Percentiles rank a stretch among this genome's conserved stretches.
phyloP scores from a whole-genome alignment of 2,113 vertebrate genomes.

The Orycteropus afer region DNA sequence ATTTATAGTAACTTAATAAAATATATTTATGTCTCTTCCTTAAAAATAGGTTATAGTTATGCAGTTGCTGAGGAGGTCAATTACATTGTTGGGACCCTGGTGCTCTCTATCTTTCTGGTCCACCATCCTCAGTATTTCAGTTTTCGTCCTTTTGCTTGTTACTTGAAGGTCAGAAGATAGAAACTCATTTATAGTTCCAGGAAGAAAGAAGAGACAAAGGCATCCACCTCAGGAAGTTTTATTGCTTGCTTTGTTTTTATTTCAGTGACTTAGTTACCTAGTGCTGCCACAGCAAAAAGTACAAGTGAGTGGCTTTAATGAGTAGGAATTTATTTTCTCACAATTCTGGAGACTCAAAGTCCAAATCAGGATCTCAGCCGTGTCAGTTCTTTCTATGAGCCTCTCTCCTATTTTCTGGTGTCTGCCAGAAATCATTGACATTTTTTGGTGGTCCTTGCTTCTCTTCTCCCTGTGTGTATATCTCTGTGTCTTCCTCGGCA shows the following conservation, averaged over 20 bases:
- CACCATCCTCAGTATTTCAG: not conserved
- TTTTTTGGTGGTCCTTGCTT: not conserved
- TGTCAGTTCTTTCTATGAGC: not conserved
- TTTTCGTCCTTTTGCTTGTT: not conserved
- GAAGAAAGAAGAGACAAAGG: not conserved
- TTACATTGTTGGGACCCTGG: not conserved
- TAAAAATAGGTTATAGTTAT: constrained; percentile 20
- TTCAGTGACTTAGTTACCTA: not conserved
- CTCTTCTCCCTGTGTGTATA: not conserved
- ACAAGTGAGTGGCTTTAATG: not conserved
- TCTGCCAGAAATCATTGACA: not conserved
- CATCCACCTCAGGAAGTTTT: not conserved
- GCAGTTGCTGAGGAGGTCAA: not conserved
- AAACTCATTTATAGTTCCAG: constrained; percentile 25
- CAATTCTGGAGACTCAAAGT: not conserved
- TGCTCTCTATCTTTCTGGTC: not conserved
- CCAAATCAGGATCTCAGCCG: not conserved
- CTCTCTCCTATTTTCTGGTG: not conserved
- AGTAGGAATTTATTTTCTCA: not conserved
- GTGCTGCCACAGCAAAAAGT: not conserved
- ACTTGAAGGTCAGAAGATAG: not conserved
- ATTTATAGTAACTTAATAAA: not conserved
- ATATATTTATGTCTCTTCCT: not conserved
- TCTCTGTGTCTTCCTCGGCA: not conserved
- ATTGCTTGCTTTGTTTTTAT: not conserved